A percentile compares a stretch with the other conserved stretches of the same genome.
Conservation (phyloP, 2,113 vertebrate species). For the Antechinus flavipes region DNA sequence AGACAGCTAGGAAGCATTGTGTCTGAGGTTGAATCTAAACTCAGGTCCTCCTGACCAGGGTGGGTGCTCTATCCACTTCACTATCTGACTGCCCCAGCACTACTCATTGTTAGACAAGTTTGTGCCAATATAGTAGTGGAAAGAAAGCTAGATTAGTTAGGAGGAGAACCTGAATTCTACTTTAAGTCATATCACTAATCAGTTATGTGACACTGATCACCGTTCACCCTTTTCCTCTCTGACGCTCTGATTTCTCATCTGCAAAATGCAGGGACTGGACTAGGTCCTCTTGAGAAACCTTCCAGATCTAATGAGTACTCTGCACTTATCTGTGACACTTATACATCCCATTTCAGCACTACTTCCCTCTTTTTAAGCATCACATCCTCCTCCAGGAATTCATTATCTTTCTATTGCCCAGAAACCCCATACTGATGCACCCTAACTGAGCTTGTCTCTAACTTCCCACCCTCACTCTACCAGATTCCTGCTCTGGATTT, state of each 20-base stretch:
- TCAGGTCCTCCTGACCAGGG: too few species aligned
- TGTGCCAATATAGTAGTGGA: background rate
- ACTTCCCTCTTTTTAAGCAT: background rate
- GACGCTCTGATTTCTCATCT: background rate
- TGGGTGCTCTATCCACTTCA: too few species aligned
- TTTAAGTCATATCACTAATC: background rate
- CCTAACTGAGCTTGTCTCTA: background rate
- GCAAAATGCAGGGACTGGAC: background rate
- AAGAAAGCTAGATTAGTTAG: background rate
- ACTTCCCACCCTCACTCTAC: background rate
- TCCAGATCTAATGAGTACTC: background rate
- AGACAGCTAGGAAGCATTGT: too few species aligned
- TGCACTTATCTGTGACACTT: background rate
- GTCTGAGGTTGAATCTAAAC: too few species aligned
- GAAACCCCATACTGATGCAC: background rate
- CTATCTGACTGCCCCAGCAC: too few species aligned
- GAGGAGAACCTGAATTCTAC: background rate
- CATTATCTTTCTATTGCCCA: background rate
- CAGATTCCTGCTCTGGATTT: background rate
- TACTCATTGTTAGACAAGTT: background rate
- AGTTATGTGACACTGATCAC: background rate
- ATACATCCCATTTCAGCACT: background rate
- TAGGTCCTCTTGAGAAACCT: background rate
- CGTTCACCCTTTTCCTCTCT: background rate
- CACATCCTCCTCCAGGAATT: background rate